phyloP scores from a whole-genome alignment of 2,797 vertebrate genomes.

The Melanotaenia pygmaea region DNA sequence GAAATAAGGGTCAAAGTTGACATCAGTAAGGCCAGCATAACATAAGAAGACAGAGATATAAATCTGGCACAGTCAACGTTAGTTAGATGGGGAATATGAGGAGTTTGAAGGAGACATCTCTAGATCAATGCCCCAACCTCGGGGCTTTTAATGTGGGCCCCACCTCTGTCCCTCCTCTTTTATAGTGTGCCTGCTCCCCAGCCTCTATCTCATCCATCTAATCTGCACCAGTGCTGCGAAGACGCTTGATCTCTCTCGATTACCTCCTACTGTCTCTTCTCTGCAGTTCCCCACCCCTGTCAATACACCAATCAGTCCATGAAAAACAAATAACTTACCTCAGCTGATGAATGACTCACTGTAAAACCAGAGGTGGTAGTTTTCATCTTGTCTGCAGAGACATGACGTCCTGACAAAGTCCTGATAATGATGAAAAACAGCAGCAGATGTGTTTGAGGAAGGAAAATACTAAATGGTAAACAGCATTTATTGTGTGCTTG shows the following conservation, averaged over 20 bases:
- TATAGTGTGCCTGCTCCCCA: constrained; percentile 50
- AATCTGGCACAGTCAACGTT: constrained; percentile 80
- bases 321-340: constrained; percentile 64
- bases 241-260: constrained; percentile 60
- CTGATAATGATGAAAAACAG: background rate
- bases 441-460: background rate
- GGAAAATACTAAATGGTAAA: background rate
- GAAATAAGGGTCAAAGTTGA: constrained; percentile 75
- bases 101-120: constrained; percentile 75
- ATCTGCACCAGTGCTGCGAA: constrained; percentile 59
- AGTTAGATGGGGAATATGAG: constrained; percentile 68
- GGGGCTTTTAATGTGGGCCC: constrained; percentile 45
- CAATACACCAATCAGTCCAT: constrained; percentile 43
- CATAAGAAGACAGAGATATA: constrained; percentile 71
- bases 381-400: constrained; percentile 52
- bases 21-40: constrained; percentile 64
- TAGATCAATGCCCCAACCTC: constrained; percentile 60
- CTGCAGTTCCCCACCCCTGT: constrained; percentile 9
- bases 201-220: constrained; percentile 69
- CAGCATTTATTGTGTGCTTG: background rate
- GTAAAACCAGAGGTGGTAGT: constrained; percentile 50
- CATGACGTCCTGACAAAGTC: constrained; percentile 3
- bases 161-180: constrained; percentile 41
- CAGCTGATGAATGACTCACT: constrained; percentile 52
- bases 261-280: constrained; percentile 49